Base-by-base conservation (phyloP, 2,113 vertebrate species). In the Sardina pilchardus region DNA sequence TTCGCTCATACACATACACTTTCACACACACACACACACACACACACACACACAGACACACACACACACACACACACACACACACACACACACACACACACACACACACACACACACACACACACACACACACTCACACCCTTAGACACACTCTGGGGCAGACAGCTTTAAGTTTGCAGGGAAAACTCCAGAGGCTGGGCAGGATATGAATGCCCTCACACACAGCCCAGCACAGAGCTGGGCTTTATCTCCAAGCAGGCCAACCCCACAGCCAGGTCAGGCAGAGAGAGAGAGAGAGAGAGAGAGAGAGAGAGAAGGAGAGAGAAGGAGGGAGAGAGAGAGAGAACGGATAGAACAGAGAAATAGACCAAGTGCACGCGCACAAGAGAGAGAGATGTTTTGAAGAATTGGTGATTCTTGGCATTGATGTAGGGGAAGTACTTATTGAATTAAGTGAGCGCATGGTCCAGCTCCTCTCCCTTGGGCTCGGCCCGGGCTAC, bases 391-490 rank as follows among this genome's bases (percentile, higher is more conserved):
- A 47, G 34, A 78, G 30, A 78, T 34, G 26, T 78, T 78, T 78
- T 78, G 48, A 85, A 44, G 81, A 47, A 48, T 81, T 53, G 39
- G 84, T 24, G 44, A 56, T 87, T 48, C 75, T 84, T 87, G 78
- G 50, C 50, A 59, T 67, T 48, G 71, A 83, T 59, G 63, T 50
- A 43, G 34, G 80, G 80, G 50, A 85, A 59, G 81, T 56, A 85
- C 26, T 85, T 85, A 87, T 89, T 85, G n/a, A 83, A 83, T 84
- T 53, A 45, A 80, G 50, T 1, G 12, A 80, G 43, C 45, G 81
- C 86, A 84, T 50, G 39, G 34, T 83, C 83, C 67, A 86, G 80
- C 59, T 88, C 30, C 63, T 80, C 67, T 83, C 84, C 87, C 87
- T 30, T 26, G 81, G 84, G 71, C 45, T n/a, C 19, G 4, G 53